phyloP scores from a whole-genome alignment of 2,888 invertebrate species.

The Ectropis crepuscularia region DNA sequence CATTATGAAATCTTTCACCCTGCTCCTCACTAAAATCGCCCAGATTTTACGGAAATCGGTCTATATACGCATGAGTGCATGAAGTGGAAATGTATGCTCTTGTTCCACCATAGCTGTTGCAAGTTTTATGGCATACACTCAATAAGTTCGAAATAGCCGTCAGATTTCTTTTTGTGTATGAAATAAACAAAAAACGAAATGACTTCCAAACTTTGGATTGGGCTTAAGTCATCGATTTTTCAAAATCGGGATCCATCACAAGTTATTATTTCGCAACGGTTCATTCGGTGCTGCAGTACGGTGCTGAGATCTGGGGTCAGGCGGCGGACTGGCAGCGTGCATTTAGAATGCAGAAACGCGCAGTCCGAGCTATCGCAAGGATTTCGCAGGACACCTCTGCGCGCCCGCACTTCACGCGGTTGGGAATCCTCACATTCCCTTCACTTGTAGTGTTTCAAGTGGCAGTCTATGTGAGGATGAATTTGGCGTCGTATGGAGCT shows the following conservation, averaged over 20 bases:
- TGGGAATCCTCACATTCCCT: no score
- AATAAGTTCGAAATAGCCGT: neutral
- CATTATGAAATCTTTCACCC: neutral
- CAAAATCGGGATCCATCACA: neutral
- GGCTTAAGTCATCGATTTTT: neutral
- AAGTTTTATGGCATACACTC: neutral
- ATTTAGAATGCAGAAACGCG: no score
- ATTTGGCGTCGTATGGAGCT: no score
- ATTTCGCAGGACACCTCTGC: no score
- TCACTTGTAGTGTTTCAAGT: no score
- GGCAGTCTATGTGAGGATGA: no score
- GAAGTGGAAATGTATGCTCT: neutral
- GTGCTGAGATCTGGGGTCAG: no score
- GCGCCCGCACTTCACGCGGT: no score
- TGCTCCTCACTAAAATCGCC: conserved; percentile 2
- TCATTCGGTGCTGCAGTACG: no score
- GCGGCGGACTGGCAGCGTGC: no score
- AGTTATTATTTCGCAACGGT: no score
- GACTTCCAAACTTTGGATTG: neutral
- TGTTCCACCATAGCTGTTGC: neutral
- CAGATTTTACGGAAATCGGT: neutral
- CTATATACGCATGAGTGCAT: neutral
- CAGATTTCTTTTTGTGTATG: neutral
- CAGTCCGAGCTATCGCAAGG: no score
- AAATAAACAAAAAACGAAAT: neutral